Percentiles rank a stretch among this genome's conserved stretches.
phyloP scores from a whole-genome alignment of 2,797 vertebrate species.

The Mionectes olivaceus region DNA sequence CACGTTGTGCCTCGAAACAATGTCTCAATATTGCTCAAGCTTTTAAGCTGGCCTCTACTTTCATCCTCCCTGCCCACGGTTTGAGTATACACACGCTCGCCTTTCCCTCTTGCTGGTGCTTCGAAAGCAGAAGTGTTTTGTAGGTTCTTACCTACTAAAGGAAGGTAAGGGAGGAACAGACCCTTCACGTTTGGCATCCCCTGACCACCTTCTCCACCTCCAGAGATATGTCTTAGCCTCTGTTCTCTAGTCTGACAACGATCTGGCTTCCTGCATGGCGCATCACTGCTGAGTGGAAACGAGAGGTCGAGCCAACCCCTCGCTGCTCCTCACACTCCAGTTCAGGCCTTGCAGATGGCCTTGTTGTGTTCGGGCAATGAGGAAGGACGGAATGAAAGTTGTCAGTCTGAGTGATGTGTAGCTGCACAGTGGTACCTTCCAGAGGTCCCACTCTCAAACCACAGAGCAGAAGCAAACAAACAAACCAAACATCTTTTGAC shows the following conservation, averaged over 20 bases:
- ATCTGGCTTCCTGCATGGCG: fast-evolving
- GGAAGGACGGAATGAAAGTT: neutral
- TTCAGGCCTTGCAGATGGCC: neutral
- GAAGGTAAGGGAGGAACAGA: neutral
- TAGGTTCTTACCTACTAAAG: neutral
- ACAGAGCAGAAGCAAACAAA: fast-evolving
- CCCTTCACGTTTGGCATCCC: neutral
- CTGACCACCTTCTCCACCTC: neutral
- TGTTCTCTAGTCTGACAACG: neutral
- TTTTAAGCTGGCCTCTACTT: neutral
- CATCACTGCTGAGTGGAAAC: neutral
- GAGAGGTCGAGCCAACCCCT: neutral
- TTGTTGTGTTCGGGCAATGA: fast-evolving
- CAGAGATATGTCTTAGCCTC: fast-evolving
- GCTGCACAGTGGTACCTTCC: fast-evolving
- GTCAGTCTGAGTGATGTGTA: fast-evolving
- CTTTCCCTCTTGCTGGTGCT: neutral
- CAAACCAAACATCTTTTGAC: fast-evolving
- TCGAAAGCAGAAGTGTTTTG: neutral
- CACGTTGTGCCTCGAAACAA: neutral
- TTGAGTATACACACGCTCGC: fast-evolving
- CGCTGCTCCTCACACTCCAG: fast-evolving
- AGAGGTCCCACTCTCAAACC: neutral
- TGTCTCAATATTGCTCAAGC: neutral
- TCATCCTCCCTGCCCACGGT: too few species aligned